Evolutionary conservation across 2,113 vertebrate genomes (phyloP), one percentile per base, ranked within the genome.

Genomic region (Cyprinodon variegatus): DNA sequence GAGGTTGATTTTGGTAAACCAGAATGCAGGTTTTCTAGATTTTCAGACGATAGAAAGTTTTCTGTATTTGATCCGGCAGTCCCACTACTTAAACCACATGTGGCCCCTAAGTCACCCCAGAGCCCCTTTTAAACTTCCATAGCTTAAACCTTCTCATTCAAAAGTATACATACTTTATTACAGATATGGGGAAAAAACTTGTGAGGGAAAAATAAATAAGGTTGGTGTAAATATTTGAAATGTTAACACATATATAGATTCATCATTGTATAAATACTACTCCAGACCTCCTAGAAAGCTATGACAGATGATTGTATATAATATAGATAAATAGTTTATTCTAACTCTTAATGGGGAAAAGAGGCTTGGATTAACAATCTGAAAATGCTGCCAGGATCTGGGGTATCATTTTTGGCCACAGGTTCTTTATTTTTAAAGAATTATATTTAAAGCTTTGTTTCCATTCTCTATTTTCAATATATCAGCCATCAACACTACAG

Each of bases 311-410:
- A 79, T 62, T 91, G 87, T 92, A 83, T 93, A 90, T 88, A 84
- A 86, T 88, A 81, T 69, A 80, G 82, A 87, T 87, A 90, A 91
- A 92, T 82, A 74, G 87, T 93, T 92, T 91, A 92, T 89, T 89
- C 88, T 85, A 88, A 84, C 83, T 86, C 87, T 83, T 90, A 91
- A 93, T 83, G 88, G 84, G 80, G 85, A 76, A 87, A 82, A 75
- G 68, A 68, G 62, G 50, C 71, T 83, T 79, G 63, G 83, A 72
- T 88, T 67, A 69, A 41, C 14, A 41, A 53, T 22, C 61, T 20
- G 60, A 62, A 78, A 79, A 43, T 43, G n/a, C 70, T 85, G 72
- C 87, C 90, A 86, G 76, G 46, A 6, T 77, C 39, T 83, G 67
- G 76, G 76, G 86, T 79, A 65, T 76, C 65, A 77, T 76, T 79